Percentiles rank a stretch among this genome's conserved stretches.
phyloP scores from a whole-genome alignment of 1,140 invertebrate species.

The Dendrolimus kikuchii region DNA sequence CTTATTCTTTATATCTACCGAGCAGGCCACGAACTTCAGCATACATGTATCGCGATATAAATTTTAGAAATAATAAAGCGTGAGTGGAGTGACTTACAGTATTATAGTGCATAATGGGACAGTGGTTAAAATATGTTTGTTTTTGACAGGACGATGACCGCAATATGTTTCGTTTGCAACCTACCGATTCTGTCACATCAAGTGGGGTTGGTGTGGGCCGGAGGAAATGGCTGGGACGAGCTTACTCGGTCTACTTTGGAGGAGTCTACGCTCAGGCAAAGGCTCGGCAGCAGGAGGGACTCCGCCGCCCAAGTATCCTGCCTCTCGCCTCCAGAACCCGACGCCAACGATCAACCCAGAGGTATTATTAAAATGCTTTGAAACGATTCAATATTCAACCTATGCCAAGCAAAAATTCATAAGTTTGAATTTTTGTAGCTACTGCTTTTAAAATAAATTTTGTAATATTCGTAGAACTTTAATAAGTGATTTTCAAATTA shows the following conservation, averaged over 20 bases:
- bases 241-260: slow-evolving; percentile 88
- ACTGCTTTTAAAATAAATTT: not conserved
- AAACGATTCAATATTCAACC: too few species aligned
- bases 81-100: slow-evolving; percentile 21
- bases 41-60: slow-evolving; percentile 42
- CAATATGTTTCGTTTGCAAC: slow-evolving; percentile 96
- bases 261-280: slow-evolving; percentile 85
- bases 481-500: too few species aligned
- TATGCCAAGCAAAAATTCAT: too few species aligned
- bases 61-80: slow-evolving; percentile 62
- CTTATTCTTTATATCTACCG: slow-evolving; percentile 32
- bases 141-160: slow-evolving; percentile 88
- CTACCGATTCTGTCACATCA: slow-evolving; percentile 94
- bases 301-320: slow-evolving; percentile 91
- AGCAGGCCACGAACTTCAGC: slow-evolving; percentile 19
- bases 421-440: not conserved
- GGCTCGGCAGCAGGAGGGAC: slow-evolving; percentile 85
- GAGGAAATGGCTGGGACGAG: slow-evolving; percentile 94
- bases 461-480: too few species aligned
- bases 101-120: not conserved
- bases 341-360: slow-evolving; percentile 73
- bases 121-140: slow-evolving; percentile 9
- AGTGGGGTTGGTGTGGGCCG: slow-evolving; percentile 93
- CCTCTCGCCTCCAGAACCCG: slow-evolving; percentile 84
- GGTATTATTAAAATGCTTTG: slow-evolving; percentile 22